A percentile compares a stretch with the other conserved stretches of the same genome.
Conservation (phyloP, 2,888 invertebrate genomes). For the Mantis religiosa region DNA sequence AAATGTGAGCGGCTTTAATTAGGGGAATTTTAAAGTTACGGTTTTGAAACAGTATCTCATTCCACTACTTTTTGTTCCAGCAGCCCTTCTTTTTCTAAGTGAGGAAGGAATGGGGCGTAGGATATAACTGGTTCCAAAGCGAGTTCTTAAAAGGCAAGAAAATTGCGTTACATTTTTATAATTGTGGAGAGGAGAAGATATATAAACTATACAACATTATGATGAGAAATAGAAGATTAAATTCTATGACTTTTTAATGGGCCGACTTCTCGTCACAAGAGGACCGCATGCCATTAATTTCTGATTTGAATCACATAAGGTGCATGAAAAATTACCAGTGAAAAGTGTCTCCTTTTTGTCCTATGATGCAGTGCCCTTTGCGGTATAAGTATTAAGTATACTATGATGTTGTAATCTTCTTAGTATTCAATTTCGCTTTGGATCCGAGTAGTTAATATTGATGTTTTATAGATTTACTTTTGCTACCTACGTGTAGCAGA, state of each 20-base stretch:
- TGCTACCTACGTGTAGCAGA: no score
- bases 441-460: not conserved
- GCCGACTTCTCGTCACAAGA: not conserved
- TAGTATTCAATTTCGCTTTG: not conserved
- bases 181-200: not conserved
- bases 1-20: not conserved
- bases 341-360: not conserved
- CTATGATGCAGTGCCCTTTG: not conserved
- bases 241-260: not conserved
- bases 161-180: not conserved
- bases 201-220: not conserved
- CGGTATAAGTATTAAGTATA: not conserved
- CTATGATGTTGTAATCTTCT: not conserved
- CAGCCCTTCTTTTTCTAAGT: not conserved
- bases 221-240: not conserved
- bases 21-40: not conserved
- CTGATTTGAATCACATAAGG: not conserved
- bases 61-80: not conserved
- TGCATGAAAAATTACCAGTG: not conserved
- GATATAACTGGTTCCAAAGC: not conserved
- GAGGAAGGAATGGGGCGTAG: not conserved
- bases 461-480: no score
- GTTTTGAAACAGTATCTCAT: not conserved
- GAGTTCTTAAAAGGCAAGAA: not conserved
- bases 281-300: not conserved